Evolutionary conservation across 1,140 invertebrate species (phyloP).

Genomic region (Cryptotermes secundus): DNA sequence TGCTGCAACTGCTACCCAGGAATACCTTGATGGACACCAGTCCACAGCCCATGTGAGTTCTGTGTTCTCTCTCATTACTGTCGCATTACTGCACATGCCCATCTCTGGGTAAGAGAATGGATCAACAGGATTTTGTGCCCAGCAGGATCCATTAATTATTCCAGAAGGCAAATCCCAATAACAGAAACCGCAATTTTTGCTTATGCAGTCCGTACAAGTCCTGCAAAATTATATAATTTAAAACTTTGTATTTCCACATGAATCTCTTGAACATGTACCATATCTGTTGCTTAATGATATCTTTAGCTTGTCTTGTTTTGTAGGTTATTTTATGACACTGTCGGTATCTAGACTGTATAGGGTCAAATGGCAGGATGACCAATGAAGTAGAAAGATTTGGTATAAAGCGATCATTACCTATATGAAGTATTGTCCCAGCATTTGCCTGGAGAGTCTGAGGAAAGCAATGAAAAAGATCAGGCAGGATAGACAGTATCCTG

Average conservation of each 20-base stretch:
- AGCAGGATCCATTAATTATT: constrained; percentile 30
- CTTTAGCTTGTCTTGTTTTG: no score
- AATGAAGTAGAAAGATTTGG: no score
- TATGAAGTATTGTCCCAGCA: no score
- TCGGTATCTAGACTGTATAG: no score
- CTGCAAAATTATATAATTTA: constrained; percentile 24
- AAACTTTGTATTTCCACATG: neutral
- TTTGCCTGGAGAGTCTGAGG: no score
- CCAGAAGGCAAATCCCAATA: constrained; percentile 20
- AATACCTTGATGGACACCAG: constrained; percentile 34
- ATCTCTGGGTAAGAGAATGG: neutral
- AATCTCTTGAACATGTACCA: no score
- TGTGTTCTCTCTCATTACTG: neutral
- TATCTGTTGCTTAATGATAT: no score
- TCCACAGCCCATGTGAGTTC: constrained; percentile 23
- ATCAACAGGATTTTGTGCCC: neutral
- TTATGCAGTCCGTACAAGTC: constrained; percentile 30
- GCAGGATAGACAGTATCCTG: no score
- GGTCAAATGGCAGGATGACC: no score
- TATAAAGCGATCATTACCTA: no score
- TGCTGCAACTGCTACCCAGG: constrained; percentile 32
- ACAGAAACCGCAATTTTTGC: constrained; percentile 31
- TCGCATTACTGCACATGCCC: constrained; percentile 25
- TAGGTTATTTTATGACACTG: no score
- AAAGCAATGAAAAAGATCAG: no score